These are phyloP conservation scores for Myotis daubentonii DNA, from an alignment of 2,797 vertebrate genomes.

Conservation along the genomic window DNA sequence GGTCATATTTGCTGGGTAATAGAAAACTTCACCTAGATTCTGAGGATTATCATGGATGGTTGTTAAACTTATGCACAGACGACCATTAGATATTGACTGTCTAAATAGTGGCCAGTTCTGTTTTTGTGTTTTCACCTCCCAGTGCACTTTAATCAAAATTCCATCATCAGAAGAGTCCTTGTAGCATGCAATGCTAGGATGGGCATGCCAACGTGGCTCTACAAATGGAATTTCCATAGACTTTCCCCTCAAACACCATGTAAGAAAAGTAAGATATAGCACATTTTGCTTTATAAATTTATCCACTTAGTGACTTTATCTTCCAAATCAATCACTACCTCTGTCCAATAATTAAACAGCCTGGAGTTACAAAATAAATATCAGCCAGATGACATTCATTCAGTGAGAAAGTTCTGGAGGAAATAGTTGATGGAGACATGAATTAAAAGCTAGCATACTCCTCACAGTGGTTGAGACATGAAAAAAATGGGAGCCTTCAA, in stretches of 20 bases:
- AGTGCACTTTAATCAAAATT: conserved; percentile 85
- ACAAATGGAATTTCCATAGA: conserved; percentile 84
- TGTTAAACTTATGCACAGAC: not conserved
- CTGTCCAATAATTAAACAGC: conserved; percentile 70
- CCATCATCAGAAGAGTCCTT: conserved; percentile 81
- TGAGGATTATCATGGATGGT: not conserved
- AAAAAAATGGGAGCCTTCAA: conserved; percentile 63
- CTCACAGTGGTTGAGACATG: conserved; percentile 74
- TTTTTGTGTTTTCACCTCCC: conserved; percentile 58
- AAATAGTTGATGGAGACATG: conserved; percentile 75
- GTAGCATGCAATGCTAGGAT: conserved; percentile 82
- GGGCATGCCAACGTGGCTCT: conserved; percentile 82
- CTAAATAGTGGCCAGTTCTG: not conserved
- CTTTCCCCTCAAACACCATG: conserved; percentile 81
- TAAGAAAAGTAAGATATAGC: conserved; percentile 88
- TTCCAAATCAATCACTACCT: conserved; percentile 79
- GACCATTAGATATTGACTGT: not conserved
- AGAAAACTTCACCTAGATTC: not conserved
- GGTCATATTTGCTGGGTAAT: not conserved
- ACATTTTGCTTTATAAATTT: conserved; percentile 86
- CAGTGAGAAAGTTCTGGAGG: conserved; percentile 76
- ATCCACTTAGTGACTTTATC: conserved; percentile 70
- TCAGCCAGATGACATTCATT: conserved; percentile 74
- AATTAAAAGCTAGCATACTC: conserved; percentile 75
- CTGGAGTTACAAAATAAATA: conserved; percentile 74